phyloP scores from a whole-genome alignment of 1,140 invertebrate genomes.

The Drosophila lacteicornis region DNA sequence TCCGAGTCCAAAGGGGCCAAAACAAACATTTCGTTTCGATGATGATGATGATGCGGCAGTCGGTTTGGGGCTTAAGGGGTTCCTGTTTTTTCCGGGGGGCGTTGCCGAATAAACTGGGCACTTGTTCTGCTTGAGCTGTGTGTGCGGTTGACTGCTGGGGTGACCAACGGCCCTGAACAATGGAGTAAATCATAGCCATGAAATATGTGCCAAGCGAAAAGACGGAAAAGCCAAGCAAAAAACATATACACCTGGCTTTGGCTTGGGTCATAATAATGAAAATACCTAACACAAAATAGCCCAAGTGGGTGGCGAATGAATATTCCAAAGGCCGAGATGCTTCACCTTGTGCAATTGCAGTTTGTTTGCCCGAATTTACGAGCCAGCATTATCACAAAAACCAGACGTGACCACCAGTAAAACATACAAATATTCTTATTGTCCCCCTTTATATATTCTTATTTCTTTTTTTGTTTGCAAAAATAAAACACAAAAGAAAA shows the following conservation, averaged over 20 bases:
- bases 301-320: slow-evolving; percentile 36
- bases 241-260: slow-evolving; percentile 2
- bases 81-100: slow-evolving; percentile 9
- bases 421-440: slow-evolving; percentile 38
- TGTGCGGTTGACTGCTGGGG: slow-evolving; percentile 32
- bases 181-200: slow-evolving; percentile 81
- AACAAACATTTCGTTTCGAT: slow-evolving; percentile 67
- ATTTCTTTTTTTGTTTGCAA: slow-evolving; percentile 10
- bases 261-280: slow-evolving; percentile 72
- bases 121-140: slow-evolving; percentile 77
- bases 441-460: slow-evolving; percentile 7
- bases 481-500: slow-evolving; percentile 36
- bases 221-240: slow-evolving; percentile 27
- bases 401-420: slow-evolving; percentile 63
- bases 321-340: slow-evolving; percentile 46
- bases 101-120: slow-evolving; percentile 64
- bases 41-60: slow-evolving; percentile 24
- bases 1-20: slow-evolving; percentile 44
- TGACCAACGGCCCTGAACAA: slow-evolving; percentile 77
- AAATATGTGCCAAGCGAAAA: slow-evolving; percentile 73
- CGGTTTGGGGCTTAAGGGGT: neutral
- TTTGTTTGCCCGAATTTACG: slow-evolving; percentile 72
- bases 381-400: slow-evolving; percentile 40
- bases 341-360: slow-evolving; percentile 69
- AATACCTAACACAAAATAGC: slow-evolving; percentile 66